Evolutionary conservation across 2,888 invertebrate genomes (phyloP), one percentile per base, ranked within the genome.

Genomic region (Spisula subtruncata): DNA sequence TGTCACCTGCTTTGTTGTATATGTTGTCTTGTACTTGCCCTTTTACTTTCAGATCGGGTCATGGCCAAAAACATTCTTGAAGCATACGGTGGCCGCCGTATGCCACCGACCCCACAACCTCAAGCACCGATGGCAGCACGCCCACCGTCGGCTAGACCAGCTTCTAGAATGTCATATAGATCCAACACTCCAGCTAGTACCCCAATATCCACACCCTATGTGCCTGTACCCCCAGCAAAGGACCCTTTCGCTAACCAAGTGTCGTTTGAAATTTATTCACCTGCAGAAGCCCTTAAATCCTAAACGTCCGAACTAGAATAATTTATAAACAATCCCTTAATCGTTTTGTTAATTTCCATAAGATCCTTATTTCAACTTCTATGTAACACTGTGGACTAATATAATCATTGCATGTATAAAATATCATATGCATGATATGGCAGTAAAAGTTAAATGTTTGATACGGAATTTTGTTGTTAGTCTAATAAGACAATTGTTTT

Each of bases 41-140:
- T 80, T 86, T 81, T 82, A 81, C 80, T 92, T 91, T 82, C 92
- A 92, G 92, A 93, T 87, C 91, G 90, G 48, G 81, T 80, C 35
- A 90, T 89, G 91, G 91, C 89, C 54, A 89, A 80, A 82, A 82
- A 86, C 56, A 84, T 89, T 81, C 89, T 92, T 71, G 90, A 92
- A 66, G 89, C 92, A 20, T 93, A 92, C 80, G 85, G 89, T 51
- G 91, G 93, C 16, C 85, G 86, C 16, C 71, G 83, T 8, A 46
- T 91, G 25, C 75, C 92, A 35, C 89, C 90, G 10, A 89, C 90
- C 32, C 92, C 90, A 32, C 82, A 87, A n/a, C 32, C 54, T 29
- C 79, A 81, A n/a, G 89, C 85, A 35, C 87, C 86, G 16, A 48
- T 75, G n/a, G 48, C 81, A 48, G 46, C 75, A 0, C 86, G 88